A percentile compares a stretch with the other conserved stretches of the same genome.
Conservation (phyloP, 2,113 vertebrate species). For the Colaptes auratus region DNA sequence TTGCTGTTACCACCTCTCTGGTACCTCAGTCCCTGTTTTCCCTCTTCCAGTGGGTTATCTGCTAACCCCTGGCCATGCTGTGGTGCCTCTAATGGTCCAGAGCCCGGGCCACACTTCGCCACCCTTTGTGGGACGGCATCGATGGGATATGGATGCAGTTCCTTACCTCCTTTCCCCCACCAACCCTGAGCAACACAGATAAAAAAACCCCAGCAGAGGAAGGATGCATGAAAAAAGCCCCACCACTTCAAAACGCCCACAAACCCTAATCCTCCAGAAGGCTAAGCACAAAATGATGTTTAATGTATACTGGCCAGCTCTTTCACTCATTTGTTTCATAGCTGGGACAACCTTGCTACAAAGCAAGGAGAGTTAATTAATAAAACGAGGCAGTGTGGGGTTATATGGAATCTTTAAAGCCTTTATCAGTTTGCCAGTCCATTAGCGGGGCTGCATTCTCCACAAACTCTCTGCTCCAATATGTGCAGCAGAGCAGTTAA, state of each 20-base stretch:
- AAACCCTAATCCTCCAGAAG: not conserved
- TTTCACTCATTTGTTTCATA: constrained; percentile 43
- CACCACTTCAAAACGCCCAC: not conserved
- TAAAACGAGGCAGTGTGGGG: constrained; percentile 71
- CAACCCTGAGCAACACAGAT: not conserved
- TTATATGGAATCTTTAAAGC: constrained; percentile 76
- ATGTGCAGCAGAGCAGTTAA: constrained; percentile 83
- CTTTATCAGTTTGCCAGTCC: constrained; percentile 78
- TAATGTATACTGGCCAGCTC: constrained; percentile 26
- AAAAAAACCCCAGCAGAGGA: not conserved
- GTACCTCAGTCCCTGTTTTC: no score
- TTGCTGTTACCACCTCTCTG: fast-evolving
- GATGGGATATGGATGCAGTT: not conserved
- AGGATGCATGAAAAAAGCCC: not conserved
- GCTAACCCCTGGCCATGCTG: fast-evolving
- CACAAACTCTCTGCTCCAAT: constrained; percentile 77
- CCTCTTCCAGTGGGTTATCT: fast-evolving
- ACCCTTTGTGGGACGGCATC: not conserved
- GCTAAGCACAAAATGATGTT: constrained; percentile 1
- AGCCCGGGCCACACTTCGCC: not conserved
- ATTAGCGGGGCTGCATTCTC: constrained; percentile 73
- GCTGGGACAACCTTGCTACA: constrained; percentile 16
- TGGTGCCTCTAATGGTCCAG: fast-evolving
- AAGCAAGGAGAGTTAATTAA: constrained; percentile 71
- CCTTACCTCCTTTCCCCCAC: not conserved